Evolutionary conservation across 2,113 vertebrate species (phyloP).

Genomic region (Lepidothrix coronata): DNA sequence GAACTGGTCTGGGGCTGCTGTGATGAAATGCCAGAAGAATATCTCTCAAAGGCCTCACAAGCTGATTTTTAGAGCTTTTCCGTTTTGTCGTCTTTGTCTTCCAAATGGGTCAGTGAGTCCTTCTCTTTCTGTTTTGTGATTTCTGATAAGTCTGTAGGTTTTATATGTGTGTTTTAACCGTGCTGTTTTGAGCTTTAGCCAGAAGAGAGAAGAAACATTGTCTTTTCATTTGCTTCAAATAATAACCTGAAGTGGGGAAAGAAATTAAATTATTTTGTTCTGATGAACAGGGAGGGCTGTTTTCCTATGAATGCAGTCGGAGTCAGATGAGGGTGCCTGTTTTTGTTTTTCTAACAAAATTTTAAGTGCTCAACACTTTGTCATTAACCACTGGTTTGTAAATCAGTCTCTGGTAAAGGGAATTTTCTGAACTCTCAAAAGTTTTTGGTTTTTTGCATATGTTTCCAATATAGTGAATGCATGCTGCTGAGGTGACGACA

Average conservation of each 20-base stretch:
- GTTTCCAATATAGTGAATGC: conserved; percentile 49
- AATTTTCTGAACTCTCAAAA: conserved; percentile 75
- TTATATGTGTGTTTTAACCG: conserved; percentile 54
- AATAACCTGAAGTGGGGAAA: conserved; percentile 62
- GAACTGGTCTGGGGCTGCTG: conserved; percentile 81
- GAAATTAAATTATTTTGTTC: conserved; percentile 61
- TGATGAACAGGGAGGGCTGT: conserved; percentile 58
- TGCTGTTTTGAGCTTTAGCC: conserved; percentile 61
- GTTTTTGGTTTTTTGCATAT: conserved; percentile 58
- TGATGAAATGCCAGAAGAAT: conserved; percentile 87
- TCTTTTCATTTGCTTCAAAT: conserved; percentile 78
- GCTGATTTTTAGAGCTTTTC: conserved; percentile 84
- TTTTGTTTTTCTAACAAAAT: conserved; percentile 48
- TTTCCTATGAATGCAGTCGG: conserved; percentile 56
- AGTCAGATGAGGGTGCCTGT: conserved; percentile 15
- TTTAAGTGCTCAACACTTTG: conserved; percentile 54
- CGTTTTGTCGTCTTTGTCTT: conserved; percentile 85
- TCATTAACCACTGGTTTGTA: conserved; percentile 57
- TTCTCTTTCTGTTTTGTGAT: conserved; percentile 76
- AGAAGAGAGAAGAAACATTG: conserved; percentile 66
- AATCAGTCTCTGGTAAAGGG: conserved; percentile 56
- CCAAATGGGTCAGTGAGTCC: conserved; percentile 87
- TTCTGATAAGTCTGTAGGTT: conserved; percentile 72
- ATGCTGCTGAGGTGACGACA: conserved; percentile 46
- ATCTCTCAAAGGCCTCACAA: conserved; percentile 83